Conservation (phyloP, 2,888 invertebrate species). For the Ashinkailepas kermadecensis region DNA sequence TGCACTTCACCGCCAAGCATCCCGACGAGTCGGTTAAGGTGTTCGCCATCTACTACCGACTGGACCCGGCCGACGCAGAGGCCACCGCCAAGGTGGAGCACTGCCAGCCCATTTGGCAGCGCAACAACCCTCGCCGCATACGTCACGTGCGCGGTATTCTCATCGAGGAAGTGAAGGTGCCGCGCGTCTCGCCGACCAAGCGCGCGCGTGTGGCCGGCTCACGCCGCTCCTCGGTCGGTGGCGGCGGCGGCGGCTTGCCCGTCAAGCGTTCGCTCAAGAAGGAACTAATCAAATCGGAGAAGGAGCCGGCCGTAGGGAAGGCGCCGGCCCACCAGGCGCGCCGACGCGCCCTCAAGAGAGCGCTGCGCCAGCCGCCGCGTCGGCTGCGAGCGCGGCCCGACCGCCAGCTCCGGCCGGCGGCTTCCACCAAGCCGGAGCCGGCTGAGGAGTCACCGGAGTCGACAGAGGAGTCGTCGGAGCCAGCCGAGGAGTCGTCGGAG, state of each 20-base stretch:
- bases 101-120: slow-evolving; percentile 32
- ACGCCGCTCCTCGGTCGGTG: not conserved
- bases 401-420: slow-evolving; percentile 27
- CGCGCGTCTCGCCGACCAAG: slow-evolving; percentile 22
- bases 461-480: slow-evolving; percentile 1
- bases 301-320: too few relatives aligned
- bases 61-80: slow-evolving; percentile 42
- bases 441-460: slow-evolving; percentile 23
- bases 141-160: slow-evolving; percentile 33
- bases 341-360: not conserved
- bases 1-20: slow-evolving; percentile 56
- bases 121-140: slow-evolving; percentile 32
- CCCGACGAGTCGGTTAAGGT: slow-evolving; percentile 39
- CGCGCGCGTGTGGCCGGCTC: not conserved
- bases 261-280: not conserved
- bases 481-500: not conserved
- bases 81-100: slow-evolving; percentile 35
- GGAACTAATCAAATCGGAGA: not conserved
- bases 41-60: slow-evolving; percentile 48
- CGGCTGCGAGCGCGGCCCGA: not conserved
- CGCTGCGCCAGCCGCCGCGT: not conserved
- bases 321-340: not conserved
- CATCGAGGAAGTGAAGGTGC: slow-evolving; percentile 30
- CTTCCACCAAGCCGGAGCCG: slow-evolving; percentile 32
- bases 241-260: not conserved